Percentiles rank a stretch among this genome's conserved stretches.
Conservation (phyloP, 2,113 vertebrate genomes). For the Australoheros scitulus region DNA sequence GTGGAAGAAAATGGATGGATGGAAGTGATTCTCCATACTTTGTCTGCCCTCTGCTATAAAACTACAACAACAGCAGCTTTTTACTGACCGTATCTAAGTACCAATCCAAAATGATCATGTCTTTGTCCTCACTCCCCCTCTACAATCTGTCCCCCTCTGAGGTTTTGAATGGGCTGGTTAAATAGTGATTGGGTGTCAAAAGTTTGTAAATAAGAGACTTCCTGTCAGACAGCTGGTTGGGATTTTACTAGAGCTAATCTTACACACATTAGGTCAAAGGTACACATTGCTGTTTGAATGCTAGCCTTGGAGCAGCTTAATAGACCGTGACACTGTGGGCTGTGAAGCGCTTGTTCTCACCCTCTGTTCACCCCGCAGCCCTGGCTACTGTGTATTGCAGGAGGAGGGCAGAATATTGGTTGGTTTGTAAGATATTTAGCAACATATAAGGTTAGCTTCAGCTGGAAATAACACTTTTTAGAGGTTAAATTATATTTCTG, state of each 20-base stretch:
- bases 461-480: background rate
- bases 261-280: conserved; percentile 71
- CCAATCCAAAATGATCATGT: background rate
- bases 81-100: background rate
- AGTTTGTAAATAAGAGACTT: conserved; percentile 64
- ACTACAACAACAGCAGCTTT: background rate
- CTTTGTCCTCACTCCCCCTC: background rate
- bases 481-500: background rate
- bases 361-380: conserved; percentile 34
- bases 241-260: conserved; percentile 72
- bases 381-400: conserved; percentile 61
- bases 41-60: background rate
- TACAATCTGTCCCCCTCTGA: background rate
- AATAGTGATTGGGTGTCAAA: conserved; percentile 64
- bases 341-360: conserved; percentile 57
- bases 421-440: conserved; percentile 11
- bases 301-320: conserved; percentile 48
- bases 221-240: conserved; percentile 61
- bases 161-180: conserved; percentile 59
- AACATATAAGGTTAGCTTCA: background rate
- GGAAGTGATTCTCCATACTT: background rate
- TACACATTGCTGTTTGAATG: conserved; percentile 24
- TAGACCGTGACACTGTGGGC: conserved; percentile 49
- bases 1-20: no score
- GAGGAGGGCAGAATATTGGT: background rate